Evolutionary conservation across 2,888 invertebrate genomes (phyloP).

Genomic region (Rhopalosiphum nymphaeae): DNA sequence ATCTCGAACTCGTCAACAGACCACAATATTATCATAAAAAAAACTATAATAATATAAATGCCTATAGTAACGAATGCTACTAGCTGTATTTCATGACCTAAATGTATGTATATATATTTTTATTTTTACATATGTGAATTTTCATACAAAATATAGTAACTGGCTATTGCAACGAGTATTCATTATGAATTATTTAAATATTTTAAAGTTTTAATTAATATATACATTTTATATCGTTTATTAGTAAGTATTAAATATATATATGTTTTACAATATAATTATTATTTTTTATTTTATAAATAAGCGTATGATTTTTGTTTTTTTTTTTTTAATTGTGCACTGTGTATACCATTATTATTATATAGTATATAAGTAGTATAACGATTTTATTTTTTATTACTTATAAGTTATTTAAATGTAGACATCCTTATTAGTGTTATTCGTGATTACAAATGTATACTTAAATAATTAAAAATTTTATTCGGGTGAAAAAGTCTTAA

Average conservation of each 20-base stretch:
- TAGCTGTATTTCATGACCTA: not conserved
- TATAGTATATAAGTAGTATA: not conserved
- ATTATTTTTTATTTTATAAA: not conserved
- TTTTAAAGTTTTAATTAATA: not conserved
- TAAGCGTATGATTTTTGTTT: not conserved
- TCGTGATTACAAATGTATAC: not conserved
- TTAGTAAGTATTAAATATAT: not conserved
- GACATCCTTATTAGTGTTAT: not conserved
- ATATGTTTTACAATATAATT: not conserved
- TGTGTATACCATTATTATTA: not conserved
- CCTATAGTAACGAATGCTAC: not conserved
- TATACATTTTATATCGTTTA: not conserved
- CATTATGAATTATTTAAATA: not conserved
- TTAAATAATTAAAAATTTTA: not conserved
- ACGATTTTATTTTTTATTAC: not conserved
- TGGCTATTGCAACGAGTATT: not conserved
- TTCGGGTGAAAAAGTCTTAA: not conserved
- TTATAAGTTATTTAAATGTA: not conserved
- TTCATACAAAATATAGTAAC: not conserved
- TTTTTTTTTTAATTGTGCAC: not conserved
- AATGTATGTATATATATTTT: constrained; percentile 12
- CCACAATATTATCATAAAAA: not conserved
- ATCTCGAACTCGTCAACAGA: not conserved
- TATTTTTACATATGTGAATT: constrained; percentile 10
- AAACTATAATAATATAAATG: not conserved